Percentiles rank a stretch among this genome's conserved stretches.
phyloP scores from a whole-genome alignment of 2,797 vertebrate genomes.

The Nannoperca australis region DNA sequence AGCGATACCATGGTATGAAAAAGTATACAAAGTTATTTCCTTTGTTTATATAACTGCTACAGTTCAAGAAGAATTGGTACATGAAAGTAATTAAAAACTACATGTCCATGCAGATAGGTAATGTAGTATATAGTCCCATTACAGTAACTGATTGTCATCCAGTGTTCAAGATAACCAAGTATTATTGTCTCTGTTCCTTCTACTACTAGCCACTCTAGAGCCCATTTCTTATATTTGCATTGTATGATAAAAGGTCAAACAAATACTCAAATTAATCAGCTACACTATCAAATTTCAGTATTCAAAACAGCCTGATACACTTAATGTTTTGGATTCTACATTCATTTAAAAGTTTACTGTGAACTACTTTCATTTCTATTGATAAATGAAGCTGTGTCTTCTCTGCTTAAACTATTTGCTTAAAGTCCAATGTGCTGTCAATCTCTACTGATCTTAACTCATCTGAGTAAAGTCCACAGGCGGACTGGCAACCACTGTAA shows the following conservation, averaged over 20 bases:
- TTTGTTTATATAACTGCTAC: background rate
- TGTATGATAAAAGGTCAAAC: background rate
- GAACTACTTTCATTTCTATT: constrained; percentile 22
- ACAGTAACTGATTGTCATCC: background rate
- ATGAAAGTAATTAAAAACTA: constrained; percentile 7
- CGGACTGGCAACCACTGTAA: constrained; percentile 41
- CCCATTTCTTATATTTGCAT: background rate
- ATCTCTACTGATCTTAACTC: constrained; percentile 61
- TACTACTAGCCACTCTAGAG: background rate
- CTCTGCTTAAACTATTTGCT: constrained; percentile 53
- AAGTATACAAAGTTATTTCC: background rate
- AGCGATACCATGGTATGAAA: background rate
- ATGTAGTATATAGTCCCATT: too few species aligned
- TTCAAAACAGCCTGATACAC: background rate
- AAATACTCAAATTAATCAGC: background rate
- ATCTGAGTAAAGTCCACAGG: constrained; percentile 76
- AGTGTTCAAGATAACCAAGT: background rate
- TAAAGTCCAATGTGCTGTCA: constrained; percentile 68
- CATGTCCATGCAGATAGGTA: background rate
- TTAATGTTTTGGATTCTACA: background rate
- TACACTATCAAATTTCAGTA: background rate
- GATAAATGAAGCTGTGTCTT: constrained; percentile 23
- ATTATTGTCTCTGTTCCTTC: background rate
- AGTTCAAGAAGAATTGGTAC: background rate
- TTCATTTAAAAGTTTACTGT: constrained; percentile 12